A percentile compares a stretch with the other conserved stretches of the same genome.
phyloP scores from a whole-genome alignment of 1,140 invertebrate genomes.

The Anthonomus grandis region DNA sequence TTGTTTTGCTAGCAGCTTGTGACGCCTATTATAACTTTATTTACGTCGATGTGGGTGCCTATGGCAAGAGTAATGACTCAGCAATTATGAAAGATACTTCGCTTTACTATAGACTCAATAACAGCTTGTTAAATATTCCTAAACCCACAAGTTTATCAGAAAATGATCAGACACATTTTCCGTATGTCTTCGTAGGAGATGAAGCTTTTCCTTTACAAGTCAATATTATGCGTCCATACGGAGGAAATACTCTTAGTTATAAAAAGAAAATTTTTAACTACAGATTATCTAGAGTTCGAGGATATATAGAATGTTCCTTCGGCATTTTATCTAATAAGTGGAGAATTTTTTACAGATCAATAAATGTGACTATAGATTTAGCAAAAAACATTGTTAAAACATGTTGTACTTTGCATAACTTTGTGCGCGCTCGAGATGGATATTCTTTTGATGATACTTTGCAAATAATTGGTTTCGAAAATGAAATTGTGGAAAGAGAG shows the following conservation, averaged over 20 bases:
- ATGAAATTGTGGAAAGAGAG: too few species aligned
- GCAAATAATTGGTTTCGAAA: too few species aligned
- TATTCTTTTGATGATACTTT: slow-evolving; percentile 42
- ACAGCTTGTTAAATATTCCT: too few species aligned
- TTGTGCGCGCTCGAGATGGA: slow-evolving; percentile 42
- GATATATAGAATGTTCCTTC: slow-evolving; percentile 49
- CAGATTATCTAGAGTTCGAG: slow-evolving; percentile 43
- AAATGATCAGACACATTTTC: slow-evolving; percentile 28
- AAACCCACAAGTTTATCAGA: too few species aligned
- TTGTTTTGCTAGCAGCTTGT: slow-evolving; percentile 28
- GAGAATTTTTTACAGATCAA: slow-evolving; percentile 44
- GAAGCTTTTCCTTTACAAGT: slow-evolving; percentile 49
- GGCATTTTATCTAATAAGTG: slow-evolving; percentile 44
- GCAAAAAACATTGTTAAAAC: slow-evolving; percentile 40
- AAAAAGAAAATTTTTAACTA: slow-evolving; percentile 51
- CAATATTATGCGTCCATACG: too few species aligned
- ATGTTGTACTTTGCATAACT: slow-evolving; percentile 47
- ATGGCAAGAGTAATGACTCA: slow-evolving; percentile 47
- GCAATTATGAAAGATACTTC: slow-evolving; percentile 45
- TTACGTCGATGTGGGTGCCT: slow-evolving; percentile 47
- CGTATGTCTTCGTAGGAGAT: slow-evolving; percentile 39
- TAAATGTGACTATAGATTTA: slow-evolving; percentile 40
- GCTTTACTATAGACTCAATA: slow-evolving; percentile 36
- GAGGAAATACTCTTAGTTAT: slow-evolving; percentile 38
- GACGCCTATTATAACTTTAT: too few species aligned